phyloP scores from a whole-genome alignment of 1,140 invertebrate species.

The Polyergus mexicanus region DNA sequence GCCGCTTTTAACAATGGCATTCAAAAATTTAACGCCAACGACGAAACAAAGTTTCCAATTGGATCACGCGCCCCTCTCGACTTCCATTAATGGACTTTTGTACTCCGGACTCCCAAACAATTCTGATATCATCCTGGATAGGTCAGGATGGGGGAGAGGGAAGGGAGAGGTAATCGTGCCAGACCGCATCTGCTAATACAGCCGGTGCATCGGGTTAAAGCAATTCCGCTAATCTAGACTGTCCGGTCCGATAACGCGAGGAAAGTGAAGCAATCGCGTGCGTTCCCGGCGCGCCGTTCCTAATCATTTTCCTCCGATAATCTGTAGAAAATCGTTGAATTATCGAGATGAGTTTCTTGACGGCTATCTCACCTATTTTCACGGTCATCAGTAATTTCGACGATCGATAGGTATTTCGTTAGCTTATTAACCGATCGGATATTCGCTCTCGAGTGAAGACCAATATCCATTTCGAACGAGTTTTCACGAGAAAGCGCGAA shows the following conservation, averaged over 20 bases:
- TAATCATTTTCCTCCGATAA: conserved; percentile 62
- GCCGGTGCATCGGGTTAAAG: conserved; percentile 68
- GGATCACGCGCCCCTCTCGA: conserved; percentile 60
- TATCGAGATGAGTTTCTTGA: conserved; percentile 24
- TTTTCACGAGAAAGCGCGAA: not conserved
- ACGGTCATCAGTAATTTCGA: conserved; percentile 23
- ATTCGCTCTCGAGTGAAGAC: not conserved
- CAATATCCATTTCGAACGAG: conserved; percentile 21
- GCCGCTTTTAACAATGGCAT: conserved; percentile 31
- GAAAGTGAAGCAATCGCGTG: conserved; percentile 61
- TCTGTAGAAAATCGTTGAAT: conserved; percentile 36
- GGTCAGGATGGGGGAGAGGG: conserved; percentile 14
- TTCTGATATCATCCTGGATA: conserved; percentile 51
- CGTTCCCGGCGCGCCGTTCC: conserved; percentile 20
- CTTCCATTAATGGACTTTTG: conserved; percentile 72
- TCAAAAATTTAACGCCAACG: conserved; percentile 53
- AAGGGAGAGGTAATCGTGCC: conserved; percentile 68
- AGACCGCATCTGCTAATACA: conserved; percentile 76
- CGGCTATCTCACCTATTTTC: not conserved
- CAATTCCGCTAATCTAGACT: conserved; percentile 74
- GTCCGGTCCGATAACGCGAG: conserved; percentile 69
- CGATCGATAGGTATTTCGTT: conserved; percentile 9
- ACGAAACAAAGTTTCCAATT: conserved; percentile 59
- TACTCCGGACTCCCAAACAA: conserved; percentile 64
- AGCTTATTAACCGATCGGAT: conserved; percentile 21